Evolutionary conservation across 1,140 invertebrate species (phyloP).

Genomic region (Drosophila guanche): DNA sequence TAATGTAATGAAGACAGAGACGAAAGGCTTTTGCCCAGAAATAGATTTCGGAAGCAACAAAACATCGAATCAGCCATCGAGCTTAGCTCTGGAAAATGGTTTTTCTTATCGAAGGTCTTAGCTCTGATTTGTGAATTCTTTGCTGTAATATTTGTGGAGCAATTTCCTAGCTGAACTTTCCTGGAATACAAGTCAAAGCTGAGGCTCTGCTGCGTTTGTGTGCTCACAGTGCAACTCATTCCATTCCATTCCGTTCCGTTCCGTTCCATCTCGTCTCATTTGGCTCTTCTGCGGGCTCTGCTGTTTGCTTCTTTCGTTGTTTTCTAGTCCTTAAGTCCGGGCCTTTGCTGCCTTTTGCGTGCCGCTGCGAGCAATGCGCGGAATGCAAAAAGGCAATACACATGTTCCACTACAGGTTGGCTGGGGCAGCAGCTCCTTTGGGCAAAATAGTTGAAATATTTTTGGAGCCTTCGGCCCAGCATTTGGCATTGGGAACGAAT

Average conservation of each 20-base stretch:
- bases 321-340: slow-evolving; percentile 14
- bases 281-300: slow-evolving; percentile 20
- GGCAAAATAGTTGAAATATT: slow-evolving; percentile 61
- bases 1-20: no score
- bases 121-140: no score
- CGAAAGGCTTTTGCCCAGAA: no score
- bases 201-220: slow-evolving; percentile 31
- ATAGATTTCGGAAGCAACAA: no score
- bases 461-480: background rate
- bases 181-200: slow-evolving; percentile 31
- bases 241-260: background rate
- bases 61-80: no score
- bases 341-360: slow-evolving; percentile 39
- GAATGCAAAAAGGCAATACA: slow-evolving; percentile 73
- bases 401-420: slow-evolving; percentile 13
- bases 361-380: slow-evolving; percentile 42
- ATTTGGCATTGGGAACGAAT: background rate
- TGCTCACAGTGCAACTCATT: background rate
- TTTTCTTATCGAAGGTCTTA: no score
- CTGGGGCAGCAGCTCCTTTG: no score
- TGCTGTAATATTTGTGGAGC: no score
- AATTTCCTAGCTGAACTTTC: no score
- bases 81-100: no score
- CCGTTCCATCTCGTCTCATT: slow-evolving; percentile 38
- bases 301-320: slow-evolving; percentile 9